These are phyloP conservation scores for Probaryconus sp. DNA, from an alignment of 1,140 invertebrate species.

Conservation along the genomic window DNA sequence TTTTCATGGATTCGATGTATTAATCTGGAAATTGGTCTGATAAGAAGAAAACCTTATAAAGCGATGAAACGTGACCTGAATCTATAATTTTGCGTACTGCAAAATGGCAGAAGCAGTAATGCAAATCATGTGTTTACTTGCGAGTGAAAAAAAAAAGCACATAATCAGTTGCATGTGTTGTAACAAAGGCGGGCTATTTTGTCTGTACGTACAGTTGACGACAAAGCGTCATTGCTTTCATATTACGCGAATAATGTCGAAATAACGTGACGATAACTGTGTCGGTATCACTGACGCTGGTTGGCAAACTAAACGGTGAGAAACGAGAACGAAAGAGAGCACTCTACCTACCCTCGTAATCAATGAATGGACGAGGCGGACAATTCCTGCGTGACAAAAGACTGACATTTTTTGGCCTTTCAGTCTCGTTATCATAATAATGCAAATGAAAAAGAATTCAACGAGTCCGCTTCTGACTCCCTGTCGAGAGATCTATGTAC, in stretches of 20 bases:
- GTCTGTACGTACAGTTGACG: conserved; percentile 30
- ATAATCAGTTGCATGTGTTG: conserved; percentile 25
- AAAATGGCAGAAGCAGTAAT: too few relatives aligned
- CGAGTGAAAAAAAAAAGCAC: too few relatives aligned
- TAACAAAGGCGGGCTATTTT: conserved; percentile 37
- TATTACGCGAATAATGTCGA: conserved; percentile 51
- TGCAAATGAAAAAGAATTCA: conserved; percentile 76
- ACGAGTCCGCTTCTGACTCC: conserved; percentile 60
- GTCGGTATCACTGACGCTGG: conserved; percentile 57
- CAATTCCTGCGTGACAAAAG: conserved; percentile 77
- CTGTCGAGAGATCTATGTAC: conserved; percentile 60
- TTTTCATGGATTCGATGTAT: too few relatives aligned
- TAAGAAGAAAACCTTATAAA: too few relatives aligned
- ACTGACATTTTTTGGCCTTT: conserved; percentile 74
- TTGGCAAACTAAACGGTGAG: conserved; percentile 60
- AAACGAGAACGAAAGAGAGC: conserved; percentile 62
- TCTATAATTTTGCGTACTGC: too few relatives aligned
- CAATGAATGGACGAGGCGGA: conserved; percentile 76
- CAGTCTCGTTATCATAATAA: conserved; percentile 77
- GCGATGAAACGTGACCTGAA: too few relatives aligned
- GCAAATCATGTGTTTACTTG: too few relatives aligned
- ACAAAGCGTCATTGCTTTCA: conserved; percentile 44
- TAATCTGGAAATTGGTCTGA: too few relatives aligned
- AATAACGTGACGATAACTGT: conserved; percentile 60
- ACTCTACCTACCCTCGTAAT: conserved; percentile 68